Evolutionary conservation across 2,888 invertebrate species (phyloP).

Genomic region (Branchellion lobata): DNA sequence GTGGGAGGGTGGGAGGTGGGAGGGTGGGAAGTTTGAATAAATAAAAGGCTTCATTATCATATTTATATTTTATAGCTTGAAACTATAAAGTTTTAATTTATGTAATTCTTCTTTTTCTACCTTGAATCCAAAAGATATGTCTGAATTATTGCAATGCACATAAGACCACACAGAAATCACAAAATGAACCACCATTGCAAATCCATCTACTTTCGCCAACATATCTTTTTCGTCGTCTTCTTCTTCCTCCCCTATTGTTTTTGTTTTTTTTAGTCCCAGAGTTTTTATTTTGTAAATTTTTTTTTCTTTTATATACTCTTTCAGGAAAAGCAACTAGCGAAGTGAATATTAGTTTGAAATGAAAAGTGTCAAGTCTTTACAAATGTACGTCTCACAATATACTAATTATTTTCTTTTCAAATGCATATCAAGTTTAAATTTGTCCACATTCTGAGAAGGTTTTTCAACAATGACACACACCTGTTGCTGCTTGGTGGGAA

Average conservation of each 20-base stretch:
- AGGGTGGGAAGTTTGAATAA: too few species aligned
- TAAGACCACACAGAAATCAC: constrained; percentile 92
- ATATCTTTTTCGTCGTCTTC: constrained; percentile 61
- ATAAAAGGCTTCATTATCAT: too few species aligned
- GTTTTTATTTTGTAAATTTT: background rate
- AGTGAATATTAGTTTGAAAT: background rate
- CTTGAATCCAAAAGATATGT: constrained; percentile 86
- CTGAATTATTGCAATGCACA: constrained; percentile 80
- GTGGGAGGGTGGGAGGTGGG: too few species aligned
- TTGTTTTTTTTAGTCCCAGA: too few species aligned
- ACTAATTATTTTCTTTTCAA: too few species aligned
- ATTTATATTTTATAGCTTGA: too few species aligned
- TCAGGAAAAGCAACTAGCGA: constrained; percentile 47
- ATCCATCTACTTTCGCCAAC: constrained; percentile 77
- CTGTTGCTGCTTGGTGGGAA: constrained; percentile 79
- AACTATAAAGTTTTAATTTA: too few species aligned
- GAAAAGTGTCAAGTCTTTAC: background rate
- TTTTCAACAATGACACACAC: constrained; percentile 63
- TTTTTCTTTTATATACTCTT: constrained; percentile 47
- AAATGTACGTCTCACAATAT: too few species aligned
- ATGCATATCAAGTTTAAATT: too few species aligned
- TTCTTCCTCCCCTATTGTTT: too few species aligned
- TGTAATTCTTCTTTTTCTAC: constrained; percentile 54
- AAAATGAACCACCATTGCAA: constrained; percentile 82
- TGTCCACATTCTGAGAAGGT: too few species aligned